A percentile compares a stretch with the other conserved stretches of the same genome.
Conservation (phyloP, 30 jellyfish, hydroid and myxozoan species). For the Euphysa ruthae region DNA sequence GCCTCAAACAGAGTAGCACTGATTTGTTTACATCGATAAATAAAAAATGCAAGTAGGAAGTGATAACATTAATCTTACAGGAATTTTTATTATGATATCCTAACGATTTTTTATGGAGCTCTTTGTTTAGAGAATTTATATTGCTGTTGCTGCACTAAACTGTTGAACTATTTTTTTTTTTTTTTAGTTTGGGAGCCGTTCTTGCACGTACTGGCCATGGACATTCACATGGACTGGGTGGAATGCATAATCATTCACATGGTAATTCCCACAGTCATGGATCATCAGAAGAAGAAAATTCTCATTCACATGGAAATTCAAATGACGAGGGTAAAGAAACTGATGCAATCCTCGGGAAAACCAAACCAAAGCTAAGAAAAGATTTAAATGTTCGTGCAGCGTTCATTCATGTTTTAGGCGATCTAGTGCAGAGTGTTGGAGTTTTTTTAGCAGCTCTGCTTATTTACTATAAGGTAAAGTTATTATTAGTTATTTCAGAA, state of each 20-base stretch:
- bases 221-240: slow-evolving; percentile 42
- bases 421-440: slow-evolving; percentile 87
- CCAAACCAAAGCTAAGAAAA: slow-evolving; percentile 49
- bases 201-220: slow-evolving; percentile 70
- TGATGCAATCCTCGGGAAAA: background rate
- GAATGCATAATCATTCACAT: slow-evolving; percentile 67
- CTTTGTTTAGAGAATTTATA: too few species aligned
- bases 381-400: slow-evolving; percentile 93
- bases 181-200: slow-evolving; percentile 56
- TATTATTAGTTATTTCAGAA: too few species aligned
- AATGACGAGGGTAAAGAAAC: slow-evolving; percentile 9
- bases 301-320: background rate
- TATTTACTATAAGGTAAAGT: slow-evolving; percentile 71
- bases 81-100: too few species aligned
- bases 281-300: slow-evolving; percentile 3
- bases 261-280: too few species aligned
- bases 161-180: background rate
- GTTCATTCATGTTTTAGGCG: slow-evolving; percentile 81
- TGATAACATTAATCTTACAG: too few species aligned
- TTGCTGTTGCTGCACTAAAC: too few species aligned
- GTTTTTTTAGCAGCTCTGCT: slow-evolving; percentile 78
- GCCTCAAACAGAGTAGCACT: too few species aligned
- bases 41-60: too few species aligned
- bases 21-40: too few species aligned
- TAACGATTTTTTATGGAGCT: too few species aligned